phyloP scores from a whole-genome alignment of 2,888 invertebrate genomes.

The Agrotis segetum region DNA sequence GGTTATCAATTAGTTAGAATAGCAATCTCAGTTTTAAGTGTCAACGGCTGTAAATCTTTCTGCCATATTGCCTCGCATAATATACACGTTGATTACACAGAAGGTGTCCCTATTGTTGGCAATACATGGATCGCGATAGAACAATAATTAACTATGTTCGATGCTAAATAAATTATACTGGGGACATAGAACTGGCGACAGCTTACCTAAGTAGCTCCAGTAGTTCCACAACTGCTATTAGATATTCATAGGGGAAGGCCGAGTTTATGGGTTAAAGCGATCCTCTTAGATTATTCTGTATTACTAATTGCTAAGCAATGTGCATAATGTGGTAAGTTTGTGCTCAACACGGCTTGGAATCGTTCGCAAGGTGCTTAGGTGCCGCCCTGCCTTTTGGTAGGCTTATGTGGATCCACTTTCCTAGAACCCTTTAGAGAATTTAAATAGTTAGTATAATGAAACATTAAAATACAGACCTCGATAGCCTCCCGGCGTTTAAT shows the following conservation, averaged over 20 bases:
- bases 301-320: slow-evolving; percentile 53
- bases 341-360: slow-evolving; percentile 10
- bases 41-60: background rate
- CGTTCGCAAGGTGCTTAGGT: slow-evolving; percentile 17
- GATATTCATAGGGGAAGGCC: slow-evolving; percentile 67
- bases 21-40: no score
- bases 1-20: no score
- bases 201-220: slow-evolving; percentile 65
- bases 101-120: slow-evolving; percentile 22
- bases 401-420: slow-evolving; percentile 18
- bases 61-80: background rate
- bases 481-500: slow-evolving; percentile 7
- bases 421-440: background rate
- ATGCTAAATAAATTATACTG: slow-evolving; percentile 68
- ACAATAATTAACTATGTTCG: slow-evolving; percentile 67
- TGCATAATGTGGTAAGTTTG: slow-evolving; percentile 51
- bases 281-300: slow-evolving; percentile 57
- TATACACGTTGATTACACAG: slow-evolving; percentile 27
- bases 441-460: slow-evolving; percentile 20
- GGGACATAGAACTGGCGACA: slow-evolving; percentile 64
- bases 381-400: slow-evolving; percentile 17
- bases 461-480: slow-evolving; percentile 13
- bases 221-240: slow-evolving; percentile 68
- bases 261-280: slow-evolving; percentile 63
- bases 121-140: slow-evolving; percentile 29